Base-by-base conservation (phyloP, 1,140 invertebrate species). In the Conus betulinus region DNA sequence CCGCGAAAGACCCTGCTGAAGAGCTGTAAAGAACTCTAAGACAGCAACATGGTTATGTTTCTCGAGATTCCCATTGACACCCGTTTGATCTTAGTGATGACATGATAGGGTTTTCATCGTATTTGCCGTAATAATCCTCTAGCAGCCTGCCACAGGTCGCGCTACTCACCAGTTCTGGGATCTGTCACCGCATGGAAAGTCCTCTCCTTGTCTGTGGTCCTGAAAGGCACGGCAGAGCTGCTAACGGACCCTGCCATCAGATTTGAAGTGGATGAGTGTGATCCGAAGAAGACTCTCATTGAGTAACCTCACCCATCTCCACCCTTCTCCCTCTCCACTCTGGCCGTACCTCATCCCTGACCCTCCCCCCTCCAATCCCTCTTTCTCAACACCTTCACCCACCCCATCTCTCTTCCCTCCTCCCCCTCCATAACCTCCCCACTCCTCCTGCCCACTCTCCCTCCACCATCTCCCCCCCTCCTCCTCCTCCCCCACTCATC, bases 201-300 rank as follows among this genome's bases (percentile, higher is more conserved):
- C 15, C 87, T 89, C 74, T 90, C 84, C 67, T 91, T 85, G 11
- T 82, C 39, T 7, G 87, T 91, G 17, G 93, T 93, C 51, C 92
- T 86, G 88, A 92, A 93, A 13, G 90, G 87, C 5, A 93, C 93
- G 10, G 93, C 6, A 93, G 87, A 23, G 92, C 92, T 27, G 93
- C 92, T 57, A 93, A 88, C 15, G 93, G 93, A 82, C 90, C 81
- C 81, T 83, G 81, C 8, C 25, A n/a, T 15, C 27, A 81, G 1
- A 81, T 20, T 63, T 39, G 39, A 39, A 39, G 39, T 1, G 39
- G 39, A 39, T 39, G 39, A 39, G 39, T 39, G 3, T 39, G 39
- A 39, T 39, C 39, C 3, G 39, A 39, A 39, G 39, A 39, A 39
- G 39, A 39, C 39, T 39, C 39, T 39, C 6, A 79, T 79, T n/a